Percentiles rank a stretch among this genome's conserved stretches.
phyloP scores from a whole-genome alignment of 2,113 vertebrate species.

The Agapornis roseicollis region DNA sequence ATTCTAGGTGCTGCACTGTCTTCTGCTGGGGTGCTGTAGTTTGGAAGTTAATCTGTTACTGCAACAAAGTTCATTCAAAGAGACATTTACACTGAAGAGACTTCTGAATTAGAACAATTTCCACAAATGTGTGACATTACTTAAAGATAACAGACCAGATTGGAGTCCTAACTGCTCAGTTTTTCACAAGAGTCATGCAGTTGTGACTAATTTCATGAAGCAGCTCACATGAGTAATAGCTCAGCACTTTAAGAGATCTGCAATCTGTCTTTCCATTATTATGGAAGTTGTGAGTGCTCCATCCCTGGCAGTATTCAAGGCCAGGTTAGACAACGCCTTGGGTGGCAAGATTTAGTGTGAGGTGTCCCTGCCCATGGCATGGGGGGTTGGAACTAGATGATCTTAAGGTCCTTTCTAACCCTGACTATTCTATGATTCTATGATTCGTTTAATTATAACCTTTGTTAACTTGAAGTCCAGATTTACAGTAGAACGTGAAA shows the following conservation, averaged over 20 bases:
- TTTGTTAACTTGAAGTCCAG: not conserved
- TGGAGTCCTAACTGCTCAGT: constrained; percentile 14
- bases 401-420: too few species aligned
- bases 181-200: not conserved
- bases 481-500: not conserved
- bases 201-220: not conserved
- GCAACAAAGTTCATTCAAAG: not conserved
- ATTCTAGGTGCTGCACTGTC: not conserved
- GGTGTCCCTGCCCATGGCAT: too few species aligned
- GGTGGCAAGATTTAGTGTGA: too few species aligned
- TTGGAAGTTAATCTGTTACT: not conserved
- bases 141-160: not conserved
- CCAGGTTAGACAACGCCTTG: too few species aligned
- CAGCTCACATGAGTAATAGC: constrained; percentile 22
- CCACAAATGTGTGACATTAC: not conserved
- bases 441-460: constrained; percentile 11
- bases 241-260: not conserved
- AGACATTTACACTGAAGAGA: not conserved
- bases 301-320: too few species aligned
- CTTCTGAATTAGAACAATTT: not conserved
- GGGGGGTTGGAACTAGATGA: too few species aligned
- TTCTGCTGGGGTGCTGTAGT: not conserved
- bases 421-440: too few species aligned
- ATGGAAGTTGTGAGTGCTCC: too few species aligned
- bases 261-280: constrained; percentile 11